A percentile compares a stretch with the other conserved stretches of the same genome.
phyloP scores from a whole-genome alignment of 2,113 vertebrate species.

The Ciconia stormi region DNA sequence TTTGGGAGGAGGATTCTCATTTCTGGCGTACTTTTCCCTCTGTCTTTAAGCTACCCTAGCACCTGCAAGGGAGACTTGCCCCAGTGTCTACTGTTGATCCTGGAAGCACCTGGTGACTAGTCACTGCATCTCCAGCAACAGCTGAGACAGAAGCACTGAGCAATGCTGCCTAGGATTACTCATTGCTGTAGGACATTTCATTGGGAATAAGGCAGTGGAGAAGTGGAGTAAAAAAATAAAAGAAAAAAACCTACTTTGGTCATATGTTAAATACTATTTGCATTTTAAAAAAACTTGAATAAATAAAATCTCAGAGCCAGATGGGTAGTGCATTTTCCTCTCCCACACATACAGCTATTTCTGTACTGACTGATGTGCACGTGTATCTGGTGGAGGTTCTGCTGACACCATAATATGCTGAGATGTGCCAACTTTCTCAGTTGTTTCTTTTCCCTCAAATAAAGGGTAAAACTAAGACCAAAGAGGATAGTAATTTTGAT shows the following conservation, averaged over 20 bases:
- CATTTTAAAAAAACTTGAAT: not conserved
- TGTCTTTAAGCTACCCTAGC: not conserved
- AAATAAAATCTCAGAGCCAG: not conserved
- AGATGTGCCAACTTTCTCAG: not conserved
- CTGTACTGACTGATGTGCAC: not conserved
- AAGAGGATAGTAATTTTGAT: not conserved
- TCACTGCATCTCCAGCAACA: not conserved
- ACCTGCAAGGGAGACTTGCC: not conserved
- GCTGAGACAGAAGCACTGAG: not conserved
- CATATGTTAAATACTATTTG: not conserved
- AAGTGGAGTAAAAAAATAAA: not conserved
- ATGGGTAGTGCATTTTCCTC: not conserved
- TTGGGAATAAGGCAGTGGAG: not conserved
- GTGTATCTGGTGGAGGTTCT: not conserved
- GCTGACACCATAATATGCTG: not conserved
- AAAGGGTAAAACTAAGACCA: not conserved
- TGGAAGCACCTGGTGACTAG: not conserved
- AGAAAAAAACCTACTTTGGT: not conserved
- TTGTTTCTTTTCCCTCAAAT: not conserved
- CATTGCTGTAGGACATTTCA: not conserved
- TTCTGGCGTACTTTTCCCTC: not conserved
- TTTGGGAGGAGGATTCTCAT: not conserved
- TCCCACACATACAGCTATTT: not conserved
- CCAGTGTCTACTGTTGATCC: not conserved
- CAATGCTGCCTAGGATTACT: not conserved